These are phyloP conservation scores for Drosophila tani DNA, from an alignment of 1,140 invertebrate species.

Conservation along the genomic window DNA sequence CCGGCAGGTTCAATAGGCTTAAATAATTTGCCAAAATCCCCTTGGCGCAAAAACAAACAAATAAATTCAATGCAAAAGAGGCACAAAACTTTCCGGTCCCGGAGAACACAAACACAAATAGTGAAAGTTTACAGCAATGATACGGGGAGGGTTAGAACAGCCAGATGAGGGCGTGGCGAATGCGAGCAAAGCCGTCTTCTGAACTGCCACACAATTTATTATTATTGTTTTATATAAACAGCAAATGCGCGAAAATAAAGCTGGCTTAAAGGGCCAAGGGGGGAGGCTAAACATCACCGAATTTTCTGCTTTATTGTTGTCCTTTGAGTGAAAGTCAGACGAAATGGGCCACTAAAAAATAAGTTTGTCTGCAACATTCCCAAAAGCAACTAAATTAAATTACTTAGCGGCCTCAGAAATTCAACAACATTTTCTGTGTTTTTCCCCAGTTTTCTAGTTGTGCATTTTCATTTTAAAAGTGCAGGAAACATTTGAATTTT, in stretches of 20 bases:
- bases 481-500: background rate
- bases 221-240: slow-evolving; percentile 76
- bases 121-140: slow-evolving; percentile 63
- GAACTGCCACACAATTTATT: slow-evolving; percentile 77
- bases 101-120: slow-evolving; percentile 67
- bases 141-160: slow-evolving; percentile 26
- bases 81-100: slow-evolving; percentile 59
- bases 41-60: slow-evolving; percentile 70
- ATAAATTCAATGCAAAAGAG: slow-evolving; percentile 76
- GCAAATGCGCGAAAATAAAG: slow-evolving; percentile 74
- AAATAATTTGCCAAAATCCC: slow-evolving; percentile 60
- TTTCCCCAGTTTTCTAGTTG: background rate
- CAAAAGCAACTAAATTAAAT: background rate
- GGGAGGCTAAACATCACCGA: background rate
- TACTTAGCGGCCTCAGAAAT: background rate
- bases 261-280: background rate
- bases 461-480: slow-evolving; percentile 13
- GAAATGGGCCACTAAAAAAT: background rate
- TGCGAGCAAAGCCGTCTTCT: slow-evolving; percentile 40
- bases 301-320: background rate
- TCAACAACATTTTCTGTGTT: background rate
- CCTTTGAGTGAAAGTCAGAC: background rate
- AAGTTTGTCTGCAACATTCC: background rate
- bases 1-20: slow-evolving; percentile 54
- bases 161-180: slow-evolving; percentile 14